Percentiles rank a stretch among this genome's conserved stretches.
phyloP scores from a whole-genome alignment of 2,888 invertebrate species.

The Lysandra bellargus region DNA sequence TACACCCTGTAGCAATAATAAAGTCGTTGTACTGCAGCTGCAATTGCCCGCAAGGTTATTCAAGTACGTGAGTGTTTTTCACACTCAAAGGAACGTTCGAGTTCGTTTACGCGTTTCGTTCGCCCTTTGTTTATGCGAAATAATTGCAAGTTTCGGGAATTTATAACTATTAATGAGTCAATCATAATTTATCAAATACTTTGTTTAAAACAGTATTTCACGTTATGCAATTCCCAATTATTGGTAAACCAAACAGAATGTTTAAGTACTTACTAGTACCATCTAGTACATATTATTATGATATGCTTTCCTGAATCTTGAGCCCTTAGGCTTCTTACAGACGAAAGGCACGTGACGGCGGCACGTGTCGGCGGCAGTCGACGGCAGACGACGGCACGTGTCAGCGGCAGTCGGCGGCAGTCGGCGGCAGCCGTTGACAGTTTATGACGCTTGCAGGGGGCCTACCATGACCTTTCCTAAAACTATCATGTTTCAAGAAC shows the following conservation, averaged over 20 bases:
- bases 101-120: neutral
- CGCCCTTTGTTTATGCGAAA: conserved; percentile 13
- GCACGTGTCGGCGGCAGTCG: too few relatives aligned
- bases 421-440: too few relatives aligned
- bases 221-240: neutral
- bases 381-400: too few relatives aligned
- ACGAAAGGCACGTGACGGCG: too few relatives aligned
- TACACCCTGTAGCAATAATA: conserved; percentile 35
- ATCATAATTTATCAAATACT: neutral
- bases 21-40: conserved; percentile 29
- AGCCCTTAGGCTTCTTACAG: too few relatives aligned
- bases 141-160: neutral
- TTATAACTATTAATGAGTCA: neutral
- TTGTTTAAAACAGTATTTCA: neutral
- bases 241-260: neutral
- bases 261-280: too few relatives aligned
- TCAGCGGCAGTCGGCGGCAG: too few relatives aligned
- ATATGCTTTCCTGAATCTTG: too few relatives aligned
- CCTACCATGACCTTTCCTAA: too few relatives aligned
- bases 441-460: too few relatives aligned
- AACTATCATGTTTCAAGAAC: too few relatives aligned
- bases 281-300: too few relatives aligned
- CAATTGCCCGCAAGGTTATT: conserved; percentile 27
- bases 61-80: conserved; percentile 30
- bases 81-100: conserved; percentile 14